A percentile compares a stretch with the other conserved stretches of the same genome.
Conservation (phyloP, 2,113 vertebrate species). For the Xiphorhynchus elegans region DNA sequence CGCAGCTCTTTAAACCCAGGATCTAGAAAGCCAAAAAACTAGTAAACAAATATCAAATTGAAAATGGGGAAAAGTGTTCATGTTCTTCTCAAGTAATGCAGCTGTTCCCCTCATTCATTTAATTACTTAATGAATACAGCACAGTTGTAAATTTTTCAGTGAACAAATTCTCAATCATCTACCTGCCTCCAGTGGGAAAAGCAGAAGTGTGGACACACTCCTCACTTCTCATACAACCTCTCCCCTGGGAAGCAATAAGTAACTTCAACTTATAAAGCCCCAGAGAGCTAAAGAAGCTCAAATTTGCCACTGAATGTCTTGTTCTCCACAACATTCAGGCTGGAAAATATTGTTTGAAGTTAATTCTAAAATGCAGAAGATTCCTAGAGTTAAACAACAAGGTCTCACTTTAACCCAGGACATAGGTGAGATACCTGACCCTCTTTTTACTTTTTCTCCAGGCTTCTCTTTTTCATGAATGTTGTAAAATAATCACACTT, state of each 20-base stretch:
- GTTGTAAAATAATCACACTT: not conserved
- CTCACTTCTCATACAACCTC: not conserved
- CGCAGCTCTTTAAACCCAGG: not conserved
- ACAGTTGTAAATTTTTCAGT: not conserved
- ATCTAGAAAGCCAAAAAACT: not conserved
- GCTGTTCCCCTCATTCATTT: not conserved
- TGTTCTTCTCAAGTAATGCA: not conserved
- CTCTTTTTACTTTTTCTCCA: not conserved
- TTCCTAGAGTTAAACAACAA: not conserved
- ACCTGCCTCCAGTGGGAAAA: not conserved
- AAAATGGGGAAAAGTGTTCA: not conserved
- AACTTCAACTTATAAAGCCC: not conserved
- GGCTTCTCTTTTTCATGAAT: not conserved
- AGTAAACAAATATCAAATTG: not conserved
- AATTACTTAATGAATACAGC: not conserved
- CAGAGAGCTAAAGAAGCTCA: not conserved
- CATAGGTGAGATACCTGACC: not conserved
- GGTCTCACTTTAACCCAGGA: not conserved
- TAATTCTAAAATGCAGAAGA: not conserved
- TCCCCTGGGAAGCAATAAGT: not conserved
- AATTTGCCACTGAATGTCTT: not conserved
- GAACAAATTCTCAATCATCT: not conserved
- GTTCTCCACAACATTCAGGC: not conserved
- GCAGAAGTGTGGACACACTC: not conserved
- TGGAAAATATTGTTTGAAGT: not conserved